These are phyloP conservation scores for Pogona vitticeps DNA, from an alignment of 2,113 vertebrate species.

Conservation along the genomic window DNA sequence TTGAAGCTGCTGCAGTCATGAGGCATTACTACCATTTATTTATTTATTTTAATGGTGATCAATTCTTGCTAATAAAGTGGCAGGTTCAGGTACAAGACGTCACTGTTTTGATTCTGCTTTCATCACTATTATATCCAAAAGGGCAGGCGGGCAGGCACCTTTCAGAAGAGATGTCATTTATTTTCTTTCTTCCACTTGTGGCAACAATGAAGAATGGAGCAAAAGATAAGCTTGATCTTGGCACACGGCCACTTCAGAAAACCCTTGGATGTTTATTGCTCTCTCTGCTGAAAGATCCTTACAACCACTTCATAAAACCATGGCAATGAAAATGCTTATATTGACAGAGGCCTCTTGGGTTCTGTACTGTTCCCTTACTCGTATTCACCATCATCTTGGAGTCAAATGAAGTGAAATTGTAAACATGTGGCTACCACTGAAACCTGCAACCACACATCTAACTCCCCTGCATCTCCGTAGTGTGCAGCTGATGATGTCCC, in stretches of 20 bases:
- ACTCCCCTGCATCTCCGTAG: neutral
- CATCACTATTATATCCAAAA: conserved; percentile 7
- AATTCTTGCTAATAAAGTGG: conserved; percentile 34
- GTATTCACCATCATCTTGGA: rapidly evolving
- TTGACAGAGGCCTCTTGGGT: conserved; percentile 10
- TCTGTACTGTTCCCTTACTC: rapidly evolving
- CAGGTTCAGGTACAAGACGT: conserved; percentile 36
- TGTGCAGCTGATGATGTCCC: neutral
- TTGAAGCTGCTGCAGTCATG: conserved; percentile 17
- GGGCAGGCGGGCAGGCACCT: neutral
- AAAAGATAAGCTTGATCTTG: conserved; percentile 1
- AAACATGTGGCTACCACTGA: neutral
- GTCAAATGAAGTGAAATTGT: too few species aligned
- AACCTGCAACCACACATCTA: neutral
- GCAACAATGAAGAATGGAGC: neutral
- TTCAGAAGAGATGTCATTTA: neutral
- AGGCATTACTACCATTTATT: conserved; percentile 2
- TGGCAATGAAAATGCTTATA: neutral
- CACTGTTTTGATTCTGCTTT: conserved; percentile 21
- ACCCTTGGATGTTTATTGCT: neutral
- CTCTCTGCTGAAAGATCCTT: conserved; percentile 10
- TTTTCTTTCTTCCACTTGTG: conserved; percentile 13
- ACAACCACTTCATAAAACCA: conserved; percentile 6
- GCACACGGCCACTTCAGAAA: neutral
- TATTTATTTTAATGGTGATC: conserved; percentile 17